phyloP scores from a whole-genome alignment of 2,797 vertebrate genomes.

The Borostomias antarcticus region DNA sequence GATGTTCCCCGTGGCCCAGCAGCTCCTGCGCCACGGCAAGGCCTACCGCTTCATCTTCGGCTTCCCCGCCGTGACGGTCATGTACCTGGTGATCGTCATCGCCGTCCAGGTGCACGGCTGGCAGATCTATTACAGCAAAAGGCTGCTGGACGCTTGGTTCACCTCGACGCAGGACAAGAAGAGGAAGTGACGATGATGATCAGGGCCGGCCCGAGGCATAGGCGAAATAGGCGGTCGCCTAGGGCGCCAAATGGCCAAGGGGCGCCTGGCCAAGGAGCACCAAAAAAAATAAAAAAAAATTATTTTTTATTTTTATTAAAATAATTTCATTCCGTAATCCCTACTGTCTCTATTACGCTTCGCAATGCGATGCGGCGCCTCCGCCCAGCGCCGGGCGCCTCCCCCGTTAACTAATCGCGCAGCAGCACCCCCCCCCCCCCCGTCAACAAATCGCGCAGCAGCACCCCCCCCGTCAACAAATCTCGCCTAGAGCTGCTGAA shows the following conservation, averaged over 20 bases:
- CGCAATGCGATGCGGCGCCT: too few species aligned
- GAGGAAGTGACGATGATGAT: constrained; percentile 80
- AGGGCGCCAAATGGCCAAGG: too few species aligned
- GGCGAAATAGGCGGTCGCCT: too few species aligned
- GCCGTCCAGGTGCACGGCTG: constrained; percentile 92
- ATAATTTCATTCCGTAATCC: not conserved
- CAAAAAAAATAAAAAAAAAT: not conserved
- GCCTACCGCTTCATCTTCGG: constrained; percentile 96
- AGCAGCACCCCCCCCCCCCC: too few species aligned
- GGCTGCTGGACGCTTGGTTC: constrained; percentile 96
- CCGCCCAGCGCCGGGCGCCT: too few species aligned
- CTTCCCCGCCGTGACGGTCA: constrained; percentile 89
- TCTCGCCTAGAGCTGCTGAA: too few species aligned
- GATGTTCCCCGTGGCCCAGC: constrained; percentile 96
- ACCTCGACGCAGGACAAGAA: constrained; percentile 95
- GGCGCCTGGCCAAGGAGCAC: too few species aligned
- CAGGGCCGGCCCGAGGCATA: too few species aligned
- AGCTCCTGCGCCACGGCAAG: constrained; percentile 93
- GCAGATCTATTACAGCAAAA: constrained; percentile 98
- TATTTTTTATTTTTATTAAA: not conserved
- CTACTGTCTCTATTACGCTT: too few species aligned
- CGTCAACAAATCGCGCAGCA: too few species aligned
- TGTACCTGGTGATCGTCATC: constrained; percentile 91
- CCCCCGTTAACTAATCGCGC: too few species aligned
- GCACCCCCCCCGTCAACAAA: too few species aligned